These are phyloP conservation scores for Crocodylus rhombifer DNA, from an alignment of 2,797 vertebrate species.

Conservation along the genomic window DNA sequence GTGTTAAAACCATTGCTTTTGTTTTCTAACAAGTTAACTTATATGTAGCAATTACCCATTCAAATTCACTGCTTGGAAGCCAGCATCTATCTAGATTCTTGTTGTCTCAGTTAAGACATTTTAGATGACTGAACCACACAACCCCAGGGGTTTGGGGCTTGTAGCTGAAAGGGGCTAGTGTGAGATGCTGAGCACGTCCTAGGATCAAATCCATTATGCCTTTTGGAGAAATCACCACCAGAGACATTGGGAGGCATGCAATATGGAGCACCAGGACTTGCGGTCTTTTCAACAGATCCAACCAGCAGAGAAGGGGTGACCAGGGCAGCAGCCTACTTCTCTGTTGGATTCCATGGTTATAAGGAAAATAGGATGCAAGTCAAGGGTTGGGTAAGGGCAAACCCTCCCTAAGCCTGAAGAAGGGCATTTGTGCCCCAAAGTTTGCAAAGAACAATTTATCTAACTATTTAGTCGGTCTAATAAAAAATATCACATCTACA, in stretches of 20 bases:
- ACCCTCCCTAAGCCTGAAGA: no score
- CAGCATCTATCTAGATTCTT: not conserved
- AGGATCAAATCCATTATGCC: not conserved
- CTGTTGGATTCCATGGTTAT: fast-evolving
- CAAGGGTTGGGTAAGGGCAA: no score
- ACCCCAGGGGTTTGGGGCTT: not conserved
- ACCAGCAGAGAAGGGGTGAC: not conserved
- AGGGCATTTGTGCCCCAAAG: no score
- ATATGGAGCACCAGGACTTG: not conserved
- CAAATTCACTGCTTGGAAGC: not conserved
- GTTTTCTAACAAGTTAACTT: not conserved
- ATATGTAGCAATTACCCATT: not conserved
- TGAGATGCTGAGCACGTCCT: not conserved
- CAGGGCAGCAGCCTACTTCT: not conserved
- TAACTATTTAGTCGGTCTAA: no score
- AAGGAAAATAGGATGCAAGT: not conserved
- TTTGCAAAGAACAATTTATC: no score
- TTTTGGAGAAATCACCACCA: not conserved
- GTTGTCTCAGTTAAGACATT: not conserved
- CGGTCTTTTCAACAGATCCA: not conserved
- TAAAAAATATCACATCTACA: no score
- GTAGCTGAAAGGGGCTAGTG: not conserved
- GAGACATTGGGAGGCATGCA: not conserved
- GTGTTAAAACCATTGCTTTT: not conserved
- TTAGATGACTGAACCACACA: not conserved